These are phyloP conservation scores for Diplosoma virens DNA, from an alignment of 23 tunicate genomes.

Conservation along the genomic window DNA sequence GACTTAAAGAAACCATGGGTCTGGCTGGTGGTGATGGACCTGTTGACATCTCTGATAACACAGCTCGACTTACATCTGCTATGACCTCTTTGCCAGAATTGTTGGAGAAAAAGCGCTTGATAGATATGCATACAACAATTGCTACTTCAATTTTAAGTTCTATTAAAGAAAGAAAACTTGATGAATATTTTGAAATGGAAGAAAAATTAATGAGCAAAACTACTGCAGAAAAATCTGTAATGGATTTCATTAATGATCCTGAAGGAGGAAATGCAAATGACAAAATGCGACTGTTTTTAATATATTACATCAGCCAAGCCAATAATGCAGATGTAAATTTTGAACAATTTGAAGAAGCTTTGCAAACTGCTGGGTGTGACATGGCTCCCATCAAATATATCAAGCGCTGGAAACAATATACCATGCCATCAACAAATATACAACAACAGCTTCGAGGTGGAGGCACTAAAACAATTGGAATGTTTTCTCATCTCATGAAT, in stretches of 20 bases:
- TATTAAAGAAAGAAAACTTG: conserved; percentile 89
- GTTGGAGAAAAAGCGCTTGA: conserved; percentile 83
- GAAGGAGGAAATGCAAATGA: conserved; percentile 62
- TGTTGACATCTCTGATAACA: conserved; percentile 93
- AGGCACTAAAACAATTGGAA: conserved; percentile 88
- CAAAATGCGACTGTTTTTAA: conserved; percentile 73
- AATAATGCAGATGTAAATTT: conserved; percentile 31
- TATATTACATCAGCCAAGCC: conserved; percentile 71
- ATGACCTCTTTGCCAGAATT: conserved; percentile 85
- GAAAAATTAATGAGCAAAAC: conserved; percentile 86
- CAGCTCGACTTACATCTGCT: conserved; percentile 87
- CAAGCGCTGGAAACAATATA: conserved; percentile 90
- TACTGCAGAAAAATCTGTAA: conserved; percentile 56
- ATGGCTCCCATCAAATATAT: conserved; percentile 67
- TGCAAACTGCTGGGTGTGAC: conserved; percentile 70
- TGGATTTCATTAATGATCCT: conserved; percentile 80
- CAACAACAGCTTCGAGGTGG: conserved; percentile 73
- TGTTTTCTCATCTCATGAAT: conserved; percentile 95
- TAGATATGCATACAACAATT: conserved; percentile 96
- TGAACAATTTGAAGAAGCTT: conserved; percentile 69
- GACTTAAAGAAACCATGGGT: conserved; percentile 87
- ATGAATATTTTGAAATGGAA: conserved; percentile 93
- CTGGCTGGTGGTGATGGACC: conserved; percentile 78
- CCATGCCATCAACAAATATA: conserved; percentile 38
- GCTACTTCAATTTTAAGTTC: conserved; percentile 82